Evolutionary conservation across 2,888 invertebrate species (phyloP).

Genomic region (Salticus scenicus): DNA sequence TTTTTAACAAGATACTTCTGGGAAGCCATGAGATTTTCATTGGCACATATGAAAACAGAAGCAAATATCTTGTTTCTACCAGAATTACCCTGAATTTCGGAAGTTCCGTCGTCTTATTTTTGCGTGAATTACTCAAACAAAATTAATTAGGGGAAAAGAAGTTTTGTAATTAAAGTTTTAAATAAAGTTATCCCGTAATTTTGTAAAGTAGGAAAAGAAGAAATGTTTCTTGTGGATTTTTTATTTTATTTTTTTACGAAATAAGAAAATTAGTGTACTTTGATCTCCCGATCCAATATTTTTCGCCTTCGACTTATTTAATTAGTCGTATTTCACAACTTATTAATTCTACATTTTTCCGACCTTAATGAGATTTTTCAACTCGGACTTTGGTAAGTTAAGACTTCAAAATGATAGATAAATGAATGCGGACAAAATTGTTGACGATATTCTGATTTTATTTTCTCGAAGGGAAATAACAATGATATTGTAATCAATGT

Average conservation of each 20-base stretch:
- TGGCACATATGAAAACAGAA: too few relatives aligned
- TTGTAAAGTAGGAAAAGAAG: background rate
- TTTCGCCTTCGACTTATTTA: background rate
- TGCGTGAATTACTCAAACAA: background rate
- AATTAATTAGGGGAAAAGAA: background rate
- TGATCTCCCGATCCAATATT: background rate
- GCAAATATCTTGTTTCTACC: too few relatives aligned
- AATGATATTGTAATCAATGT: too few relatives aligned
- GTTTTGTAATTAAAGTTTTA: conserved; percentile 10
- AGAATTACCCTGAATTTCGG: too few relatives aligned
- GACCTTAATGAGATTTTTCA: background rate
- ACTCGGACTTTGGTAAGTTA: background rate
- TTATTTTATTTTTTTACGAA: background rate
- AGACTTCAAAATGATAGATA: too few relatives aligned
- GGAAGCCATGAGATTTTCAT: background rate
- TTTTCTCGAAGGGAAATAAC: too few relatives aligned
- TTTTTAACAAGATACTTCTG: background rate
- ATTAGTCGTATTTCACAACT: background rate
- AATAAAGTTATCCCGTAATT: background rate
- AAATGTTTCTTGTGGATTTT: too few relatives aligned
- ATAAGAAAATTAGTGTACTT: background rate
- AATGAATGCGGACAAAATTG: too few relatives aligned
- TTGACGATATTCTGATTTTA: too few relatives aligned
- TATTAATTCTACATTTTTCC: background rate
- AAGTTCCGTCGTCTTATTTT: background rate